Evolutionary conservation across 2,888 invertebrate genomes (phyloP), one percentile per base, ranked within the genome.

Genomic region (Drosophila conformis): DNA sequence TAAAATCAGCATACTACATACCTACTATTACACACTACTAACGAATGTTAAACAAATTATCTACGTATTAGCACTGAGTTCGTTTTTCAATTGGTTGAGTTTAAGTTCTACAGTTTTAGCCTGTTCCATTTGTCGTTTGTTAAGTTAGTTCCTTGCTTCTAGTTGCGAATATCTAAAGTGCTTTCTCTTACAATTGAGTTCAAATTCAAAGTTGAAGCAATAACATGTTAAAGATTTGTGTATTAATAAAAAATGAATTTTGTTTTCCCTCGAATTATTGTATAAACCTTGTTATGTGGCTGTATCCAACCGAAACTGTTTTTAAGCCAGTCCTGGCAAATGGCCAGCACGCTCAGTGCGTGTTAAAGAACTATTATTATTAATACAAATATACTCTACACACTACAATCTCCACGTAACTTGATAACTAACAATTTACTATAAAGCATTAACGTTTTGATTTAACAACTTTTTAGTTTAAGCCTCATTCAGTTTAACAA

Each of bases 31-130:
- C 69, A 61, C 67, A 78, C 29, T 76, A 73, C 62, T 70, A 80
- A 76, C 65, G 27, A 66, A 69, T 65, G 62, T 53, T 60, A 62
- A 61, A 65, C 63, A 57, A 68, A 54, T 66, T 66, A 58, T 71
- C 67, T 68, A 70, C 69, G 72, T 84, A 84, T 82, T 84, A 82
- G 88, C 86, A 85, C 86, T 89, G 85, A 84, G 87, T 89, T 67
- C 21, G 65, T 67, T 61, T 66, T 73, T 68, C 56, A 27, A 72
- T 83, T 89, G 79, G 73, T 71, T 76, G 27, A 76, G 56, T 73
- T 84, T 69, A 78, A 58, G 68, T 66, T 71, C 38, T 42, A 62
- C 58, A 52, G 36, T 62, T 65, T 71, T 63, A 83, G 52, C 33
- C 57, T 72, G 79, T 68, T 80, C 57, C 68, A 63, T 67, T 68